Evolutionary conservation across 2,888 invertebrate species (phyloP), one percentile per base, ranked within the genome.

Genomic region (Amblyjoppa fuscipennis): DNA sequence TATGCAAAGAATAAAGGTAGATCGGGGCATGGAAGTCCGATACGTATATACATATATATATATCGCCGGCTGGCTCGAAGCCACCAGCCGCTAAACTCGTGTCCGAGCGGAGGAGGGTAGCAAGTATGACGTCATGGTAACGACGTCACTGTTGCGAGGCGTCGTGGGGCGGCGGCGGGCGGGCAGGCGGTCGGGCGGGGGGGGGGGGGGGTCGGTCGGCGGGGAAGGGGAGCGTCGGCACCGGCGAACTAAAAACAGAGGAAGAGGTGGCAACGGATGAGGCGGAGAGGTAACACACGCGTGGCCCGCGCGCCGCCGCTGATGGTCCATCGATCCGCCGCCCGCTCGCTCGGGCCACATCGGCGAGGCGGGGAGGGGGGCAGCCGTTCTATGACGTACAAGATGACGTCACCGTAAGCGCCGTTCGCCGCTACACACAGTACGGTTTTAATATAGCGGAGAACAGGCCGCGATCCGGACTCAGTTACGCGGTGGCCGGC

Each of bases 371-470:
- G 45, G 5, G 45, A 16, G 13, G 45, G 16, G 13, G 89, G 81
- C 87, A 88, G 89, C 86, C 81, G 70, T 68, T 86, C 86, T 84
- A 86, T 87, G 85, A 88, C 93, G 93, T 93, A 89, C 88, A 80
- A 68, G 75, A 88, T 90, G 90, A 89, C 90, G 90, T 90, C 89
- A 90, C 85, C 83, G 85, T 90, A 81, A 91, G 92, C 92, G 93
- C 93, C 93, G 93, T 92, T 91, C 91, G 91, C 90, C 91, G 91
- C 90, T 93, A 93, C 93, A 93, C 93, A 93, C 93, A 90, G 93
- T 93, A 93, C 93, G 93, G 93, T 93, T 93, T 93, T 93, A 93
- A 93, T 93, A 93, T 93, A 93, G 92, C 91, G 92, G 91, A 90
- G 92, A 90, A 91, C 91, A 90, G 91, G 91, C 91, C 91, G 91